Conservation (phyloP, 2,888 invertebrate species). For the Parelbella ahira region DNA sequence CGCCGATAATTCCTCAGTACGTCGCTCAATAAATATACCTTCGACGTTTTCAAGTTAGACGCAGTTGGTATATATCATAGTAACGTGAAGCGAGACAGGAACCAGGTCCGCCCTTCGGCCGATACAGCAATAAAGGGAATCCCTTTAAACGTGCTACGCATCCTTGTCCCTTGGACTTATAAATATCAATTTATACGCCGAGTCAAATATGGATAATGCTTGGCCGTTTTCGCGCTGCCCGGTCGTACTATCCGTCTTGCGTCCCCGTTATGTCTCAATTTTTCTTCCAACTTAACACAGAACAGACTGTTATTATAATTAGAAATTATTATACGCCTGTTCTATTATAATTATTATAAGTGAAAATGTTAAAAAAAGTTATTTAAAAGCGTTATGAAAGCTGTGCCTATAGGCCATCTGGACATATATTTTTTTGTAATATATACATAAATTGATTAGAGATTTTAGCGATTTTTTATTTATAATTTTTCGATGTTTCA, state of each 20-base stretch:
- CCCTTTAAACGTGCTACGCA: conserved; percentile 67
- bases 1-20: conserved; percentile 68
- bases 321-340: background rate
- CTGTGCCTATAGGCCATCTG: no score
- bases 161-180: conserved; percentile 74
- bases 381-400: no score
- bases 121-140: conserved; percentile 77
- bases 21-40: conserved; percentile 73
- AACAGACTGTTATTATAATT: conserved; percentile 11
- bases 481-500: no score
- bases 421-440: no score
- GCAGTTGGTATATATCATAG: conserved; percentile 72
- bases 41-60: conserved; percentile 74
- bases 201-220: conserved; percentile 70
- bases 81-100: conserved; percentile 71
- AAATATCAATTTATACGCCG: conserved; percentile 79
- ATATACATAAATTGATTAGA: no score
- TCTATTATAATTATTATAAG: no score
- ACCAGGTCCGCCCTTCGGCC: conserved; percentile 61
- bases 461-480: no score
- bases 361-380: no score
- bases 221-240: conserved; percentile 67
- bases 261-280: conserved; percentile 52
- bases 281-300: conserved; percentile 45
- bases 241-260: conserved; percentile 61